phyloP scores from a whole-genome alignment of 2,113 vertebrate species.

The Megatriorchis doriae region DNA sequence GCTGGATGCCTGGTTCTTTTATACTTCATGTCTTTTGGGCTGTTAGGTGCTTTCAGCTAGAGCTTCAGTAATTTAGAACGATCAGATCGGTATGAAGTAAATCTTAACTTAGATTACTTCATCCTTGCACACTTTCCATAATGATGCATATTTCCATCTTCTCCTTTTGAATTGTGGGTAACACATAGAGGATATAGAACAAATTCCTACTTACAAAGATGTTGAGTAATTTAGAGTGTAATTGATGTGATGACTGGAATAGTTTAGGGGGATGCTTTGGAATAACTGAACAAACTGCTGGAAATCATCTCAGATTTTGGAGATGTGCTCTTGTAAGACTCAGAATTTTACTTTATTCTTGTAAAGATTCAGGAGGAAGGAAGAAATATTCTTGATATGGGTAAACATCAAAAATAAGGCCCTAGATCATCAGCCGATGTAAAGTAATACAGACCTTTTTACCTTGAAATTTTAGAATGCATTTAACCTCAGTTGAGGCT shows the following conservation, averaged over 20 bases:
- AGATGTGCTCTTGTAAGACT: neutral
- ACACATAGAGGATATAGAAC: neutral
- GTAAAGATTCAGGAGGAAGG: neutral
- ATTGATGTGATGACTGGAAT: neutral
- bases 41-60: neutral
- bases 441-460: neutral
- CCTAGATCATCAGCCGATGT: neutral
- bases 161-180: neutral
- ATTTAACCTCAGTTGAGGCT: neutral
- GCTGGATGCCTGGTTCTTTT: neutral
- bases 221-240: neutral
- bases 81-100: neutral
- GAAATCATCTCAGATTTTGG: neutral
- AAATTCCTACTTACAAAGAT: neutral
- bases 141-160: neutral
- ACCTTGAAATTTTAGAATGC: neutral
- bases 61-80: neutral
- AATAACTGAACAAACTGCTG: neutral
- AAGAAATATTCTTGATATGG: neutral
- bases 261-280: neutral
- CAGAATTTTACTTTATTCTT: neutral
- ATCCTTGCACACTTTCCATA: neutral
- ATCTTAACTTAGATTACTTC: neutral
- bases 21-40: neutral
- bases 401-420: neutral